Percentiles rank a stretch among this genome's conserved stretches.
phyloP scores from a whole-genome alignment of 2,888 invertebrate species.

The Drosophila pegasa region DNA sequence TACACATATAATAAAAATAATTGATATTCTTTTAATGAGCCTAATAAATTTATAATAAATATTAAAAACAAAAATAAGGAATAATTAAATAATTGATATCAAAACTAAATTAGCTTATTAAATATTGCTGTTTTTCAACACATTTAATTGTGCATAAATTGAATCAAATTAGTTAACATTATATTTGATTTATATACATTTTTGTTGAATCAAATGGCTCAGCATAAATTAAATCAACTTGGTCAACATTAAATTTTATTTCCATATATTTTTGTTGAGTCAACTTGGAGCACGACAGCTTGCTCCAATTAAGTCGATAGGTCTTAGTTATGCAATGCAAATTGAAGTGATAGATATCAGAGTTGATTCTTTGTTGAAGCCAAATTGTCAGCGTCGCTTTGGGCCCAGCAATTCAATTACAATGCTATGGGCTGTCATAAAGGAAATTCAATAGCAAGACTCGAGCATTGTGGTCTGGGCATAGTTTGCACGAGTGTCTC shows the following conservation, averaged over 20 bases:
- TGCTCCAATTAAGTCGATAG: background rate
- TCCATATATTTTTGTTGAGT: background rate
- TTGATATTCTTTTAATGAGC: too few species aligned
- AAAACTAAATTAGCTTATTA: too few species aligned
- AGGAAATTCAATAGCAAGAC: constrained; percentile 49
- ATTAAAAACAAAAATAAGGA: too few species aligned
- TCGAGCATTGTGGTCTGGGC: constrained; percentile 35
- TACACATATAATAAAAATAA: too few species aligned
- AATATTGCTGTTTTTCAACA: too few species aligned
- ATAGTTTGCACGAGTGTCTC: constrained; percentile 14
- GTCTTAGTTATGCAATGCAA: background rate
- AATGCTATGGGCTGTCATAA: constrained; percentile 51
- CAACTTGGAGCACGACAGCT: background rate
- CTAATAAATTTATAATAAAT: too few species aligned
- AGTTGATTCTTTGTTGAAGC: constrained; percentile 8
- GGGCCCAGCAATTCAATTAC: constrained; percentile 62
- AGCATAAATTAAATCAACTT: constrained; percentile 1
- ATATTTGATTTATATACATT: background rate
- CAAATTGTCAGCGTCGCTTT: constrained; percentile 23
- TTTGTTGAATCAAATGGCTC: too few species aligned
- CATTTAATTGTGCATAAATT: background rate
- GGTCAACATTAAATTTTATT: background rate
- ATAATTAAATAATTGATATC: too few species aligned
- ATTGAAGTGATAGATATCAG: constrained; percentile 5
- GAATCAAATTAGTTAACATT: background rate